These are phyloP conservation scores for Pinctada fucata DNA, from an alignment of 2,888 invertebrate species.

Conservation along the genomic window DNA sequence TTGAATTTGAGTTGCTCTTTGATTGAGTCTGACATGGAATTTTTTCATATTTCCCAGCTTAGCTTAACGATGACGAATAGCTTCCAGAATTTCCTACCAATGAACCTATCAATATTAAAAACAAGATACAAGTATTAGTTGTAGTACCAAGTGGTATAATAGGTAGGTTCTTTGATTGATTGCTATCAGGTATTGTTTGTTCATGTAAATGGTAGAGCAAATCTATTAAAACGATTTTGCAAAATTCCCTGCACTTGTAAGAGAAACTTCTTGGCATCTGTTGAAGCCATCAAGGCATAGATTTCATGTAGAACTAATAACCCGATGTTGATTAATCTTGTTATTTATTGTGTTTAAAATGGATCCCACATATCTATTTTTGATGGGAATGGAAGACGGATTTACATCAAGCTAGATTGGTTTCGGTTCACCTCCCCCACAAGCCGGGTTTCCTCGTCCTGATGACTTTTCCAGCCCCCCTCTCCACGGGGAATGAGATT, in stretches of 20 bases:
- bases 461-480: constrained; percentile 33
- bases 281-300: not conserved
- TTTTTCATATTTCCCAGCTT: no score
- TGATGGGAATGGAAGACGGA: constrained; percentile 26
- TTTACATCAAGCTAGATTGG: constrained; percentile 35
- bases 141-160: no score
- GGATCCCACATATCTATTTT: constrained; percentile 19
- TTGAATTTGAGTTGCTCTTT: no score
- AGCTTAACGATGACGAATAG: no score
- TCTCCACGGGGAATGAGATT: constrained; percentile 8
- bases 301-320: constrained; percentile 8
- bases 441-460: constrained; percentile 31
- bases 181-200: no score
- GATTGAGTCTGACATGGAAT: no score
- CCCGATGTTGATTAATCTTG: constrained; percentile 22
- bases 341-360: constrained; percentile 25
- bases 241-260: not conserved
- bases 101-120: no score
- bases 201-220: no score
- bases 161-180: no score
- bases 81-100: no score
- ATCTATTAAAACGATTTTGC: no score
- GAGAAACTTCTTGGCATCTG: not conserved
- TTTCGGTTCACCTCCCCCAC: constrained; percentile 27
- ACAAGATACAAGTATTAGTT: no score